Percentiles rank a stretch among this genome's conserved stretches.
These are phyloP conservation scores for Patella ulyssiponensis DNA, from an alignment of 2,888 invertebrate genomes.

Conservation along the genomic window DNA sequence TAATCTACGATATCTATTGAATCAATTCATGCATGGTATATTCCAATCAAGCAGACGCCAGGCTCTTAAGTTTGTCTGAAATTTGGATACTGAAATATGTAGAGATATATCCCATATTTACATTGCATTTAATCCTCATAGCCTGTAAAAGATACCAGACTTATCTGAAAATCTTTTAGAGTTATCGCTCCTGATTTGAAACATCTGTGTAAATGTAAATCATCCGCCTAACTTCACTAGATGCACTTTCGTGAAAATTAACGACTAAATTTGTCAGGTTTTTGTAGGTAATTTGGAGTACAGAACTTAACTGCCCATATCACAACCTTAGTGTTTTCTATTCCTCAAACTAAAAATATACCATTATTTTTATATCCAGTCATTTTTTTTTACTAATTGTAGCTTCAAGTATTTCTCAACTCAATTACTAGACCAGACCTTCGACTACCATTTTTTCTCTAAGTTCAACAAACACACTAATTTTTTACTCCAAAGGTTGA, in stretches of 20 bases:
- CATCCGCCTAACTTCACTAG: not conserved
- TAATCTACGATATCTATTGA: too few species aligned
- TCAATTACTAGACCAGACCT: constrained; percentile 3
- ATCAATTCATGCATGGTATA: not conserved
- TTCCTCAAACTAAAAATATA: not conserved
- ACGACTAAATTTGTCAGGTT: not conserved
- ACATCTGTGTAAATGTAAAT: constrained; percentile 4
- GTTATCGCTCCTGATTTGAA: constrained; percentile 4
- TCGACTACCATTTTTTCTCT: too few species aligned
- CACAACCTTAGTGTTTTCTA: not conserved
- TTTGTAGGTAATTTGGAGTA: not conserved
- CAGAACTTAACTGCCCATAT: constrained; percentile 9
- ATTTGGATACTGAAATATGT: constrained; percentile 1
- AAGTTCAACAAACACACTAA: not conserved
- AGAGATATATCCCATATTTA: not conserved
- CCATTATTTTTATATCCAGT: not conserved
- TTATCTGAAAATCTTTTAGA: constrained; percentile 12
- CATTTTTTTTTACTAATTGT: not conserved
- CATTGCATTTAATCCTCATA: not conserved
- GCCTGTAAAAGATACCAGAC: constrained; percentile 6
- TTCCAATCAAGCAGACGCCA: not conserved
- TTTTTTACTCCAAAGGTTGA: not conserved
- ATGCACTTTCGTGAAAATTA: not conserved
- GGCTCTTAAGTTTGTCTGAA: not conserved
- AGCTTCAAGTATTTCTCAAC: not conserved